Evolutionary conservation across 2,113 vertebrate genomes (phyloP), one percentile per base, ranked within the genome.

Genomic region (Lepus europaeus): DNA sequence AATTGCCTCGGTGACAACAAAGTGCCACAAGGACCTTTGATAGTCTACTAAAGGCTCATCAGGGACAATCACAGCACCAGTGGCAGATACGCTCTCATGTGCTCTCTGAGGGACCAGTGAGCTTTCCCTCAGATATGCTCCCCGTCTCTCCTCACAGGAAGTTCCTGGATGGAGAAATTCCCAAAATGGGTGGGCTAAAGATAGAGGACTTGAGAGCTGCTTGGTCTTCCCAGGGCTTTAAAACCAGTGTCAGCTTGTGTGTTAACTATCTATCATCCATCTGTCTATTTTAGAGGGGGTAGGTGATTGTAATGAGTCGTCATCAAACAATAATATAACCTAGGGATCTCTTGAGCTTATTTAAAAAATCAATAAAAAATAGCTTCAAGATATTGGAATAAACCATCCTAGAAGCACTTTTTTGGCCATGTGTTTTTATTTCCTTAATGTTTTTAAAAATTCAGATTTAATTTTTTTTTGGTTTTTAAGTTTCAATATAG

Each of bases 51-150:
- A 91, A 59, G 76, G 61, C 82, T 90, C 94, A 95, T 93, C 85
- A 97, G 72, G 56, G 81, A 61, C 73, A 68, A 49, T 78, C 76
- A 92, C 84, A 69, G 87, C 56, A 31, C 25, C 27, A 69, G 51
- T 51, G 87, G 49, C 61, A 87, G 92, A 92, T 69, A 63, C 33
- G 95, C 81, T 94, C 78, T 92, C 76, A 14, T 23, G 45, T 64
- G 79, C 96, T 96, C 56, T 84, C 87, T 90, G 81, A 93, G 94
- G 96, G 94, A 96, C 73, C 83, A 79, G 87, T 29, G 66, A 81
- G 79, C 94, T 96, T 61, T 85, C 78, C 72, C 70, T 96, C 73
- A 86, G 74, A 61, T 33, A n/a, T 39, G 85, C 61, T 84, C 39
- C 56, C 82, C 49, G 81, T 64, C 9, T 93, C 74, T 90, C 78